These are phyloP conservation scores for Meliscaeva auricollis DNA, from an alignment of 2,888 invertebrate genomes.

Conservation along the genomic window DNA sequence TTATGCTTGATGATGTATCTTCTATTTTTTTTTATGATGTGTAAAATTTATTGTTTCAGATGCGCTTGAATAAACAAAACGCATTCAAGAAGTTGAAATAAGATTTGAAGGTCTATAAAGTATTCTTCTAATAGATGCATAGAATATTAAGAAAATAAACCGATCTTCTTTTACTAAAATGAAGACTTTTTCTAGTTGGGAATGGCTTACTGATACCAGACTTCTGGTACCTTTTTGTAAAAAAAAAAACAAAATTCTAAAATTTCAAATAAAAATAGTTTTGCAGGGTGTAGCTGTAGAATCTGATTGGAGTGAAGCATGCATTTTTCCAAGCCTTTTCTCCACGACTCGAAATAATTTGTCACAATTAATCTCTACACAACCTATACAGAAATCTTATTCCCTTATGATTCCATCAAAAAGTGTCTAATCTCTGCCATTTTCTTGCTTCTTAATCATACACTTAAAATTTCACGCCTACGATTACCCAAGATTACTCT, in stretches of 20 bases:
- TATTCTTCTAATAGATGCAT: neutral
- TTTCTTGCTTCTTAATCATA: constrained; percentile 15
- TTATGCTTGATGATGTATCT: constrained; percentile 58
- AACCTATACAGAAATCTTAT: neutral
- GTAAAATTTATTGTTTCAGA: constrained; percentile 68
- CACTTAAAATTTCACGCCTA: constrained; percentile 45
- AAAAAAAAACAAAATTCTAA: too few relatives aligned
- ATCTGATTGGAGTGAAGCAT: neutral
- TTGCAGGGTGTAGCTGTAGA: too few relatives aligned
- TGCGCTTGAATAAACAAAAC: constrained; percentile 61
- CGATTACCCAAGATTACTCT: constrained; percentile 60
- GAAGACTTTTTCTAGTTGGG: too few relatives aligned
- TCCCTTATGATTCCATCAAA: neutral
- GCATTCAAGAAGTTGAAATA: neutral
- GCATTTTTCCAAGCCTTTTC: neutral
- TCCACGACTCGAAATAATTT: neutral
- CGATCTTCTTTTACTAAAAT: neutral
- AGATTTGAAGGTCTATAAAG: neutral
- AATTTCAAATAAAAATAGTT: too few relatives aligned
- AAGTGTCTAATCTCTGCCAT: neutral
- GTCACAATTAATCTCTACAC: constrained; percentile 5
- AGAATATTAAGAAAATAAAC: neutral
- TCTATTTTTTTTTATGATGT: constrained; percentile 69
- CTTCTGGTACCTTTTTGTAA: too few relatives aligned
- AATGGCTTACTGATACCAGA: too few relatives aligned